These are phyloP conservation scores for Passer domesticus DNA, from an alignment of 2,113 vertebrate species.

Conservation along the genomic window DNA sequence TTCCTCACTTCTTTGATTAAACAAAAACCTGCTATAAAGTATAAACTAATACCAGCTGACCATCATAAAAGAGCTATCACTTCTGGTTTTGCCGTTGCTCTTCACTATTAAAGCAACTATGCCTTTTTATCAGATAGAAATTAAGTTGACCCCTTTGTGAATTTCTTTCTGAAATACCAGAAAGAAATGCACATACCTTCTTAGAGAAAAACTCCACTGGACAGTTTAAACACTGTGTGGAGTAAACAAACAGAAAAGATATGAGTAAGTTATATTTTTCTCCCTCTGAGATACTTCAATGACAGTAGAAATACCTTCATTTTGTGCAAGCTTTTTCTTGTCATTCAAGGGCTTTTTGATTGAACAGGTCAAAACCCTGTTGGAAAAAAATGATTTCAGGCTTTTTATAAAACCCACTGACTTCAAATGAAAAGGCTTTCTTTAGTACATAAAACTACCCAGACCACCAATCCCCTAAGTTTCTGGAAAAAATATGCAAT, in stretches of 20 bases:
- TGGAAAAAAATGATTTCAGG: neutral
- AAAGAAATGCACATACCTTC: neutral
- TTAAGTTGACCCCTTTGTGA: neutral
- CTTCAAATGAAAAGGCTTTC: constrained; percentile 1
- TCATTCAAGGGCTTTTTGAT: neutral
- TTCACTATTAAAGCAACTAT: neutral
- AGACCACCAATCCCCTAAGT: neutral
- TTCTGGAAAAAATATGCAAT: neutral
- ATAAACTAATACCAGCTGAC: neutral
- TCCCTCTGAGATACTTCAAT: neutral
- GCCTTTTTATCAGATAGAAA: neutral
- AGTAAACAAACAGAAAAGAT: neutral
- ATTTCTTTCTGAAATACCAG: neutral
- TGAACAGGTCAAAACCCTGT: neutral
- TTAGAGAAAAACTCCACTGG: neutral
- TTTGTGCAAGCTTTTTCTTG: constrained; percentile 9
- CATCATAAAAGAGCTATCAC: neutral
- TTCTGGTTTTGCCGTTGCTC: neutral
- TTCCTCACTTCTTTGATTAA: neutral
- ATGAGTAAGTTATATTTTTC: neutral
- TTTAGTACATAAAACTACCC: neutral
- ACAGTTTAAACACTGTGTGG: neutral
- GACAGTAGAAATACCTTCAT: neutral
- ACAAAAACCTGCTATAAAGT: neutral
- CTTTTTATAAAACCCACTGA: neutral